These are phyloP conservation scores for Thaleichthys pacificus DNA, from an alignment of 2,797 vertebrate species.

Conservation along the genomic window DNA sequence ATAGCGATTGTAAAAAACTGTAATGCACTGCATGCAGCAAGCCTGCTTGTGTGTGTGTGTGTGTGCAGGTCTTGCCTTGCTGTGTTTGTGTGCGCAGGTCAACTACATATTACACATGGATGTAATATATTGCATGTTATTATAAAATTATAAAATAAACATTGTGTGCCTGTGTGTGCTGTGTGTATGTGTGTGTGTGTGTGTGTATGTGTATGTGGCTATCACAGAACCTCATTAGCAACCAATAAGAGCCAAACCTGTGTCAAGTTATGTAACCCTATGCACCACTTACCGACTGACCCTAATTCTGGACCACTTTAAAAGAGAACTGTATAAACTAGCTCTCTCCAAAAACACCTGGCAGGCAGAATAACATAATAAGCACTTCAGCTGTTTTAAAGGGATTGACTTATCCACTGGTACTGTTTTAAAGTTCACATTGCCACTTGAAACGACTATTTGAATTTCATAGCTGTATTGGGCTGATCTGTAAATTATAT, in stretches of 20 bases:
- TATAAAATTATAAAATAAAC: too few relatives aligned
- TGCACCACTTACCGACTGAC: slow-evolving; percentile 47
- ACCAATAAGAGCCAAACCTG: slow-evolving; percentile 43
- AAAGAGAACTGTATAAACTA: slow-evolving; percentile 16
- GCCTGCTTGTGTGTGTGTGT: slow-evolving; percentile 10
- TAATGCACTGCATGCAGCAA: slow-evolving; percentile 12
- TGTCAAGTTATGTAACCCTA: slow-evolving; percentile 27
- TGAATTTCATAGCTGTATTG: neutral
- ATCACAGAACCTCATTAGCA: slow-evolving; percentile 22
- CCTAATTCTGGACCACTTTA: slow-evolving; percentile 30
- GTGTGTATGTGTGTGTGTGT: neutral
- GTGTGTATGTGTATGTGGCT: neutral
- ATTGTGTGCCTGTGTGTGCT: neutral
- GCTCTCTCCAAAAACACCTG: slow-evolving; percentile 23
- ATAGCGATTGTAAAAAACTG: too few relatives aligned
- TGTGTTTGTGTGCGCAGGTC: slow-evolving; percentile 7
- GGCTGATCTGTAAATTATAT: neutral
- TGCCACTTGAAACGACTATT: slow-evolving; percentile 4
- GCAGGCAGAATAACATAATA: slow-evolving; percentile 43
- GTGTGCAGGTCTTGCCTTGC: neutral
- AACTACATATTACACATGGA: too few relatives aligned
- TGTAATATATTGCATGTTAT: neutral
- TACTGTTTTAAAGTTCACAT: slow-evolving; percentile 15
- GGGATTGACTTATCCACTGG: slow-evolving; percentile 13
- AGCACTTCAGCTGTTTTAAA: slow-evolving; percentile 7